Conservation (phyloP, 2,888 invertebrate genomes). For the Chrysotoxum bicinctum region DNA sequence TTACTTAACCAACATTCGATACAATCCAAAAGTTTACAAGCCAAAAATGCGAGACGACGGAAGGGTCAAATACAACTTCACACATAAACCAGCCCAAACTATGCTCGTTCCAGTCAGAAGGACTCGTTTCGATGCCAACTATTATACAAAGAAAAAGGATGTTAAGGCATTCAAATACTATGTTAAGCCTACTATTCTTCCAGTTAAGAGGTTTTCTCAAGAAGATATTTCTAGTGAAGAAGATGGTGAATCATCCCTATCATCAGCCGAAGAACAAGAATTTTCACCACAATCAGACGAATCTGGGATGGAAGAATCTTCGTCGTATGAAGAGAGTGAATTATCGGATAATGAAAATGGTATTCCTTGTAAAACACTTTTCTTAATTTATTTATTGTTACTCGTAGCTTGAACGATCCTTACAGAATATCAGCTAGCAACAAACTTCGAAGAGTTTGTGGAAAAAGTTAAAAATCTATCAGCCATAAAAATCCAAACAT, state of each 20-base stretch:
- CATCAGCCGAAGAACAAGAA: background rate
- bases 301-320: constrained; percentile 2
- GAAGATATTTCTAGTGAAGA: constrained; percentile 30
- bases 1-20: constrained; percentile 67
- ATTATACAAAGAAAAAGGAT: constrained; percentile 65
- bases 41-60: constrained; percentile 44
- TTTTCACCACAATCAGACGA: background rate
- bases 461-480: constrained; percentile 44
- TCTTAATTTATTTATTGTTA: background rate
- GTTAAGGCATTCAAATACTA: constrained; percentile 52
- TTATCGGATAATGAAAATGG: background rate
- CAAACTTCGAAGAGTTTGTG: background rate
- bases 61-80: constrained; percentile 76
- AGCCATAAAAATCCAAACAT: constrained; percentile 76
- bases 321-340: background rate
- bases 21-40: constrained; percentile 64
- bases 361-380: background rate
- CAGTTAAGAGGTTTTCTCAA: background rate
- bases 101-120: constrained; percentile 78
- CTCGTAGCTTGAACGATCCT: background rate
- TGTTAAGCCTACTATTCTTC: constrained; percentile 30
- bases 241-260: background rate
- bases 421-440: background rate
- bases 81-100: constrained; percentile 77
- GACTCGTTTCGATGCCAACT: constrained; percentile 77